These are phyloP conservation scores for Parapristionchus giblindavisi DNA, from an alignment of 2,888 invertebrate species.

Conservation along the genomic window DNA sequence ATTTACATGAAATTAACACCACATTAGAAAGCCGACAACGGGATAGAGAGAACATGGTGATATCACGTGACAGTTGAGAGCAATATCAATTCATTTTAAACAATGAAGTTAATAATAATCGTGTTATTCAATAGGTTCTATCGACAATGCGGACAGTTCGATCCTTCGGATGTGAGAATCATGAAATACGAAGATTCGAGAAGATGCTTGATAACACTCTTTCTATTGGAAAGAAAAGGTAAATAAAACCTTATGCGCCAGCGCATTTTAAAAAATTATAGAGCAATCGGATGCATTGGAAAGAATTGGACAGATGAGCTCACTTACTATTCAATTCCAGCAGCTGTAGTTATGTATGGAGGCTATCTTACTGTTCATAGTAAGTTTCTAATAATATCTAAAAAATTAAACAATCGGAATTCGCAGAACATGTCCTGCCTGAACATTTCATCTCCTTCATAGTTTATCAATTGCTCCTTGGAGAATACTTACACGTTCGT, in stretches of 20 bases:
- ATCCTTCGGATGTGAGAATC: constrained; percentile 70
- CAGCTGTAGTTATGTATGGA: constrained; percentile 71
- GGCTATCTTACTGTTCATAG: constrained; percentile 70
- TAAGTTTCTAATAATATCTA: too few relatives aligned
- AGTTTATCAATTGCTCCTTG: constrained; percentile 72
- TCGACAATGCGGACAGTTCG: constrained; percentile 72
- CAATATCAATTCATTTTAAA: too few relatives aligned
- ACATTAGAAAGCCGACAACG: too few relatives aligned
- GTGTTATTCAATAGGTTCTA: constrained; percentile 51
- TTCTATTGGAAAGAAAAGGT: constrained; percentile 51
- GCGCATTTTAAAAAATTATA: constrained; percentile 1
- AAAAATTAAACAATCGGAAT: too few relatives aligned
- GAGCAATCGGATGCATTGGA: constrained; percentile 69
- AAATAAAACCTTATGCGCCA: too few relatives aligned
- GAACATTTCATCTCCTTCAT: constrained; percentile 71
- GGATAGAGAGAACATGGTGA: too few relatives aligned
- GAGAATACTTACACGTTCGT: constrained; percentile 70
- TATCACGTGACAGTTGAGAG: too few relatives aligned
- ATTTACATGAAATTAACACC: too few relatives aligned
- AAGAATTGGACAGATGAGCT: constrained; percentile 71
- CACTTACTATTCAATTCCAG: constrained; percentile 60
- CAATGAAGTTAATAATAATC: too few relatives aligned
- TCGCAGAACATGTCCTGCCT: constrained; percentile 43
- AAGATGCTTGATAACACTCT: constrained; percentile 53
- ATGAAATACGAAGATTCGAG: constrained; percentile 69